phyloP scores from a whole-genome alignment of 2,888 invertebrate genomes.

The Epinotia ramella region DNA sequence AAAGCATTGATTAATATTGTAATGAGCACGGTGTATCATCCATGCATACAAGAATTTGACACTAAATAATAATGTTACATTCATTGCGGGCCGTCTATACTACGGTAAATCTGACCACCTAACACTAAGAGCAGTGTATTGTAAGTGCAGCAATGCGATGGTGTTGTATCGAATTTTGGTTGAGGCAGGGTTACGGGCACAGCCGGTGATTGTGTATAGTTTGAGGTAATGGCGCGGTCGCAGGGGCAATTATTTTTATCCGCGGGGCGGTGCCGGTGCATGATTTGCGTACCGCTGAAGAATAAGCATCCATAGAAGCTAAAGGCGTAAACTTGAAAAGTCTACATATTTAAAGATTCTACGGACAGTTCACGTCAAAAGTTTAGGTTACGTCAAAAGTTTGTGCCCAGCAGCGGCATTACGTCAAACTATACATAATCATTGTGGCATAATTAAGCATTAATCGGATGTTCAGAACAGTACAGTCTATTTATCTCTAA shows the following conservation, averaged over 20 bases:
- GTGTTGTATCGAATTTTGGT: constrained; percentile 14
- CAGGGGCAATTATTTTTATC: constrained; percentile 77
- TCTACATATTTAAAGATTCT: neutral
- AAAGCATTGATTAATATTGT: constrained; percentile 81
- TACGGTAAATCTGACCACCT: neutral
- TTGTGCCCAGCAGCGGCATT: neutral
- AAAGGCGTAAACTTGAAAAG: neutral
- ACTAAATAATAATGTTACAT: neutral
- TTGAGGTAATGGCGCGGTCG: constrained; percentile 72
- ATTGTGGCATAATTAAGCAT: too few species aligned
- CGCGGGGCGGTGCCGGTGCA: constrained; percentile 58
- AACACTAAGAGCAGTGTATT: constrained; percentile 19
- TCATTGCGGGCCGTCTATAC: constrained; percentile 6
- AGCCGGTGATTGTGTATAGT: constrained; percentile 78
- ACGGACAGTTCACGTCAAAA: neutral
- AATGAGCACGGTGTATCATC: constrained; percentile 71
- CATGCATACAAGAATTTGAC: constrained; percentile 39
- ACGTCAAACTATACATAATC: too few species aligned
- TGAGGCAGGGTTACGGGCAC: constrained; percentile 50
- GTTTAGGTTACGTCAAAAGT: neutral
- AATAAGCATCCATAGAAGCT: constrained; percentile 27
- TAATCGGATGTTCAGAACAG: too few species aligned
- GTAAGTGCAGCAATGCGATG: neutral
- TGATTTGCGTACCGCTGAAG: constrained; percentile 69
- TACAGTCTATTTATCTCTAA: too few species aligned